Evolutionary conservation across 2,797 vertebrate genomes (phyloP), one percentile per base, ranked within the genome.

Genomic region (Kryptolebias ocellatus): DNA sequence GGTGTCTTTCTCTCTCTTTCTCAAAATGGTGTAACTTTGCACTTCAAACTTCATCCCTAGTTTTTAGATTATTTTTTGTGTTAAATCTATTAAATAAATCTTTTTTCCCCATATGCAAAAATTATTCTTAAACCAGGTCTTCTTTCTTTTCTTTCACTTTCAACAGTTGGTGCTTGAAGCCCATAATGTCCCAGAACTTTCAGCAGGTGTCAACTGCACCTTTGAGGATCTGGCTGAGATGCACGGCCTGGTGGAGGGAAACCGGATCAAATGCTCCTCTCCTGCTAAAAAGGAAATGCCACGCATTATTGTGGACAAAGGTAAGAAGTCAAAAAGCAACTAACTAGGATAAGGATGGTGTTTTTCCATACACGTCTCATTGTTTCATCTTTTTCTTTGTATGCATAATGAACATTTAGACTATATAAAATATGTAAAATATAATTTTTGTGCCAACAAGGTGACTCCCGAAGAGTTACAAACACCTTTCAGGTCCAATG

Each of bases 141-240:
- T 42, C 11, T 12, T 56, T 20, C 37, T 20, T 17, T 49, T 68
- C 18, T 74, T 53, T 60, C 16, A 16, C 1, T 70, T 44, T 56
- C n/a, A 63, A 0, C 68, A 99, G 98, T 83, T 99, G 84, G 94
- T 98, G 59, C 84, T 99, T 77, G 97, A 99, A 87, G 97, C 98
- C 10, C 96, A 99, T 84, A 99, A 99, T 0, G 97, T 99, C 46
- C 98, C 98, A 0, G 97, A 99, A 84, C 94, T 99, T 64, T 97
- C 97, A 14, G 96, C 96, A 0, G 98, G 98, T 0, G 98, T 99
- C 78, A 99, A 98, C 87, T 99, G 98, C 74, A 95, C 96, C 62
- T 99, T 99, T 1, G 95, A 98, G 83, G 96, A 98, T 85, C 92
- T 99, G 68, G 96, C 97, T 0, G 97, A 99, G 92, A 98, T 97